phyloP scores from a whole-genome alignment of 2,113 vertebrate species.

The Indicator indicator region DNA sequence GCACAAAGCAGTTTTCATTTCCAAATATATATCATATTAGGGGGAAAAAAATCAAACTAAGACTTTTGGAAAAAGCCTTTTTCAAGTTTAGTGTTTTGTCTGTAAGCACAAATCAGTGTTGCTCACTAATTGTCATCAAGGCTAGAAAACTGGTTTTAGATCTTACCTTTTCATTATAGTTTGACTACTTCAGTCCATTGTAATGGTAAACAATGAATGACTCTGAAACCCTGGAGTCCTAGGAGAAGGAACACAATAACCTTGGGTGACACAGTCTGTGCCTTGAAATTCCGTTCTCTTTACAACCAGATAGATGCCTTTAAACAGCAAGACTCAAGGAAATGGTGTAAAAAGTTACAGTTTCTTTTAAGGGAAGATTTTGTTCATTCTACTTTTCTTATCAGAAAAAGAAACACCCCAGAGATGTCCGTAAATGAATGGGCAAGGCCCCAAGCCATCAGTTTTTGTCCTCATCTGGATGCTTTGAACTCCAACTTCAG shows the following conservation, averaged over 20 bases:
- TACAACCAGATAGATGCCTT: too few species aligned
- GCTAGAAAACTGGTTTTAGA: not conserved
- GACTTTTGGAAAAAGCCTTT: not conserved
- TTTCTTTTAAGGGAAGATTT: too few species aligned
- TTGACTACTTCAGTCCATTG: slow-evolving; percentile 98
- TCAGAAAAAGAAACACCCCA: too few species aligned
- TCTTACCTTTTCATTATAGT: slow-evolving; percentile 95
- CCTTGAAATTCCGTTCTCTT: too few species aligned
- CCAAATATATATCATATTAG: not conserved
- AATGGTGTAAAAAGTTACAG: too few species aligned
- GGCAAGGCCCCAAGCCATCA: too few species aligned
- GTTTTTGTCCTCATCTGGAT: too few species aligned
- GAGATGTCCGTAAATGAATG: too few species aligned
- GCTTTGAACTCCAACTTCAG: too few species aligned
- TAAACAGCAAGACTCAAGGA: too few species aligned
- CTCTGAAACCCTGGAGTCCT: slow-evolving; percentile 96
- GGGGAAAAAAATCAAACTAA: not conserved
- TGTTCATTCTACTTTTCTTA: too few species aligned
- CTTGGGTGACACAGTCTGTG: not conserved
- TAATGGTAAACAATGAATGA: slow-evolving; percentile 98
- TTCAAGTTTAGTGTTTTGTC: not conserved
- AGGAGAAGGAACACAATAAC: slow-evolving; percentile 57
- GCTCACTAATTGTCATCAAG: not conserved
- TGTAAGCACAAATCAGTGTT: not conserved
- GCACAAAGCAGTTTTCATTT: not conserved